Evolutionary conservation across 2,888 invertebrate genomes (phyloP).

Genomic region (Holacanthella duospinosa): DNA sequence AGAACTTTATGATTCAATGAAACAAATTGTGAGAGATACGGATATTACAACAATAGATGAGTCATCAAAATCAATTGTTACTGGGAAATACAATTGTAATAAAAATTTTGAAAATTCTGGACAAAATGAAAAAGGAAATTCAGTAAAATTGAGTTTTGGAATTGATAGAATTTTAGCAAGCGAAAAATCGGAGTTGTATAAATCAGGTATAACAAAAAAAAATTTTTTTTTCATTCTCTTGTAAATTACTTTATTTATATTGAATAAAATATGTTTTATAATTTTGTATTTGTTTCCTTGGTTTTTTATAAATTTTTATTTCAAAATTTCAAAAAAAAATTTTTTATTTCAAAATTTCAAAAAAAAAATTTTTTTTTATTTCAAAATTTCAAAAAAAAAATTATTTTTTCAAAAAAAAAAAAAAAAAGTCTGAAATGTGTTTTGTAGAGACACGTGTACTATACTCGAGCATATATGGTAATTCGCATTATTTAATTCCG

Average conservation of each 20-base stretch:
- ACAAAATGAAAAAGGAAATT: neutral
- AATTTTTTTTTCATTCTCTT: neutral
- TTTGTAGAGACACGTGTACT: too few species aligned
- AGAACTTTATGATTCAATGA: neutral
- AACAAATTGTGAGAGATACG: constrained; percentile 1
- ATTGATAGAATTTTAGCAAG: constrained; percentile 32
- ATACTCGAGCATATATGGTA: too few species aligned
- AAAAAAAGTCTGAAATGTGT: too few species aligned
- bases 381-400: too few species aligned
- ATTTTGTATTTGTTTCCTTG: neutral
- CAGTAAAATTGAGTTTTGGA: constrained; percentile 25
- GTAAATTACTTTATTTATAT: neutral
- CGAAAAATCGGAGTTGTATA: neutral
- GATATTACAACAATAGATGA: neutral
- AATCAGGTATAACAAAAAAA: neutral
- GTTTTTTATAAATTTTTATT: neutral
- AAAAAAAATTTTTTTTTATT: too few species aligned
- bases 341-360: neutral
- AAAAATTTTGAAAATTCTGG: neutral
- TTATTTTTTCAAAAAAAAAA: too few species aligned
- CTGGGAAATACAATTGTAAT: too few species aligned
- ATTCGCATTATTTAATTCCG: too few species aligned
- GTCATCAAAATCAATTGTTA: neutral
- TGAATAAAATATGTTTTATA: neutral
- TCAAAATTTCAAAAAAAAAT: neutral